Evolutionary conservation across 2,797 vertebrate species (phyloP).

Genomic region (Pseudochirops cupreus): DNA sequence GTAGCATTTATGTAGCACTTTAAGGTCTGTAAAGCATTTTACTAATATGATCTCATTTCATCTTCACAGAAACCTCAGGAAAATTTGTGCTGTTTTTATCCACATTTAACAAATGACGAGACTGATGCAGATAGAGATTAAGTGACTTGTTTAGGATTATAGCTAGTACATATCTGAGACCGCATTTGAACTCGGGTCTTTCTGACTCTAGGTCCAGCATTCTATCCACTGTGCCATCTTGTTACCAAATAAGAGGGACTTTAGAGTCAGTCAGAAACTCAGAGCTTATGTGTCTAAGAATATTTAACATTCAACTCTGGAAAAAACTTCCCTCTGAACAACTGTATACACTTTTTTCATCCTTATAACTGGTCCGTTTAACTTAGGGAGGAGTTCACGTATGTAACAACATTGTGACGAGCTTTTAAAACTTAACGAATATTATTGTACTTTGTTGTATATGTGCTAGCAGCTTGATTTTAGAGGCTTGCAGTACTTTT

Average conservation of each 20-base stretch:
- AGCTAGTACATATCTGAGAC: not conserved
- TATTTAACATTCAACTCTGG: not conserved
- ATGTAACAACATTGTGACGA: not conserved
- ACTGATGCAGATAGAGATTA: not conserved
- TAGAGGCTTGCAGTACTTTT: conserved; percentile 6
- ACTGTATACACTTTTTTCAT: not conserved
- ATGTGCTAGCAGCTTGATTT: conserved; percentile 13
- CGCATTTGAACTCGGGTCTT: not conserved
- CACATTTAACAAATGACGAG: not conserved
- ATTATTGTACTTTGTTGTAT: not conserved
- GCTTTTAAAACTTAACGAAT: conserved; percentile 20
- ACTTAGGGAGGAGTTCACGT: not conserved
- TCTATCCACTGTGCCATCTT: not conserved
- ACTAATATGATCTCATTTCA: not conserved
- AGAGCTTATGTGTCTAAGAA: not conserved
- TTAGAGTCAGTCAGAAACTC: not conserved
- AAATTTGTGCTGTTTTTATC: not conserved
- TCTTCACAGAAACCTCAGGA: not conserved
- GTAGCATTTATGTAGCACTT: not conserved
- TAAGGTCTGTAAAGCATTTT: not conserved
- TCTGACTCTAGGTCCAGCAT: not conserved
- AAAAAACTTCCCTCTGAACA: not conserved
- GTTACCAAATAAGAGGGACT: not conserved
- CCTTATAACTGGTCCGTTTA: not conserved
- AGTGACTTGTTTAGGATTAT: not conserved